Base-by-base conservation (phyloP, 1,140 invertebrate genomes). In the Scaptomyza montana region DNA sequence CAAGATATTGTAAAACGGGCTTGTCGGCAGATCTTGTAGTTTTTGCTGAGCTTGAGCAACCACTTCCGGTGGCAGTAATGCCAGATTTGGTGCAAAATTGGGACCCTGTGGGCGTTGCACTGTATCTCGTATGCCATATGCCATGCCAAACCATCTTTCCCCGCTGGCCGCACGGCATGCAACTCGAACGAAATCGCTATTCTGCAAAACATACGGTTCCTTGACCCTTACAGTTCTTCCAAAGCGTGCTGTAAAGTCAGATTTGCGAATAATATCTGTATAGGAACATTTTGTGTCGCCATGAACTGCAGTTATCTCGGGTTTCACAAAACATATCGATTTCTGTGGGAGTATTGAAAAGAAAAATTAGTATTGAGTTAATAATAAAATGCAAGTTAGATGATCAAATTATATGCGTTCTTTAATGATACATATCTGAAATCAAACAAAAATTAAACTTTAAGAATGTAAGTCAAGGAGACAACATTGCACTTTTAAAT, bases 131-230 rank as follows among this genome's bases (percentile, higher is more conserved):
- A 91, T 91, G 1, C 89, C 91, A 57, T 81, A 81, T 5, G 90
- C 90, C 78, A 87, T 92, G 16, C 90, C 90, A 77, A 65, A 80
- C 91, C 90, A 92, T 46, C 78, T 90, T 41, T 19, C 25, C 3
- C 93, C 93, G 78, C 87, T 92, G 57, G 92, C 77, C 2, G 93
- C 92, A 47, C 93, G 91, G 77, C 94, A 95, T 16, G 92, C 91
- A 2, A 95, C 94, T 64, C 94, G 92, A 10, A 95, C 95, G 91
- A 95, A 95, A 92, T 96, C 95, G 76, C 94, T 95, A 9, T 93
- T 69, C 73, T 93, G 93, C 5, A 96, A 90, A 53, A 93, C 92
- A 91, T 95, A 95, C 28, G 92, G 93, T 54, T 94, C 93, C 61
- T 93, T 93, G 6, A 93, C 93, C 57, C 93, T 92, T 21, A 93